phyloP scores from a whole-genome alignment of 2,113 vertebrate species.

The Glareola pratincola region DNA sequence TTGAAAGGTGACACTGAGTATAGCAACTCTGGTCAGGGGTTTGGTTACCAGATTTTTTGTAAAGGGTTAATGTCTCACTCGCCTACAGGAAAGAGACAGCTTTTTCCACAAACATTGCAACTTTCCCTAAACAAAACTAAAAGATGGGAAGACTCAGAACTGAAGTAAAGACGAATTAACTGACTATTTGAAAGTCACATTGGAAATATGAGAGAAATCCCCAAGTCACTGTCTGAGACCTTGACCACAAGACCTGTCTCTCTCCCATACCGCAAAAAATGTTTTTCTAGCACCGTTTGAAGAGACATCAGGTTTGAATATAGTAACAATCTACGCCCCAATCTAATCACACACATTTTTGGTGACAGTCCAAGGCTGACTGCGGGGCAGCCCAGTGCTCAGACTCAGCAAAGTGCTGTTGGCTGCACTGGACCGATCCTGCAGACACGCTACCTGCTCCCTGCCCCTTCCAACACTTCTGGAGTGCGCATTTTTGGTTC shows the following conservation, averaged over 20 bases:
- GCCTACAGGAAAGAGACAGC: background rate
- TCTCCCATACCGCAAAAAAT: background rate
- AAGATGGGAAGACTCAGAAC: background rate
- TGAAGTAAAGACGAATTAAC: background rate
- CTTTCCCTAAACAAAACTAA: background rate
- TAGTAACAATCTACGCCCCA: background rate
- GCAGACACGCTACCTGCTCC: background rate
- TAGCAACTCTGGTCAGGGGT: background rate
- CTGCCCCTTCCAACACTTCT: background rate
- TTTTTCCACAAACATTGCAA: background rate
- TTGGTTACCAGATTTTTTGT: background rate
- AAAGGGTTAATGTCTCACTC: background rate
- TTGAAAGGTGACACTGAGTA: background rate
- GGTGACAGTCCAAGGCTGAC: background rate
- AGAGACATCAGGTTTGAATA: background rate
- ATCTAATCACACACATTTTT: background rate
- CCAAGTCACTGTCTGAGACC: background rate
- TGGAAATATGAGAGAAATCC: background rate
- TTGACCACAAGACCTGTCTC: background rate
- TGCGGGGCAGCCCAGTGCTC: background rate
- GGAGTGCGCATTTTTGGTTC: accelerated
- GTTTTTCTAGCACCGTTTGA: background rate
- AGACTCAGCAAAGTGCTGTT: background rate
- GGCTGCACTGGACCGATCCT: background rate
- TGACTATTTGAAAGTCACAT: background rate